These are phyloP conservation scores for Gonatopus flavifemur DNA, from an alignment of 1,140 invertebrate species.

Conservation along the genomic window DNA sequence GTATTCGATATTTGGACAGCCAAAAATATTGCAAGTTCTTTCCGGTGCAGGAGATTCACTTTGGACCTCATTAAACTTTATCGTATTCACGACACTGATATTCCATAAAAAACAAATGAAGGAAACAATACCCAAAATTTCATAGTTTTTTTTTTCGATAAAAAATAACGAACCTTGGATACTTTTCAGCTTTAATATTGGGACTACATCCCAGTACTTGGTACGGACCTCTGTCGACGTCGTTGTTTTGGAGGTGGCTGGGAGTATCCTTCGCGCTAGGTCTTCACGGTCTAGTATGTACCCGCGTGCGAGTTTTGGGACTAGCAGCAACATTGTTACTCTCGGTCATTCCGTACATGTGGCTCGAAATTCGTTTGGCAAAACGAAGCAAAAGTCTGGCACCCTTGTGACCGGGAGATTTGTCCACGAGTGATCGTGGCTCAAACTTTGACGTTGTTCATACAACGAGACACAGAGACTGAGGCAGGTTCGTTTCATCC, in stretches of 20 bases:
- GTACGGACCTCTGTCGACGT: slow-evolving; percentile 56
- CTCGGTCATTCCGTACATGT: slow-evolving; percentile 51
- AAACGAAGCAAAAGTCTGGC: slow-evolving; percentile 44
- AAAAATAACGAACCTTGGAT: no score
- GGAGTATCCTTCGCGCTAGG: slow-evolving; percentile 54
- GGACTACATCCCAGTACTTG: slow-evolving; percentile 53
- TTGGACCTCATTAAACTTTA: no score
- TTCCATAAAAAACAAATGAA: no score
- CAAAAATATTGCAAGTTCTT: no score
- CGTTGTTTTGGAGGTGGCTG: slow-evolving; percentile 55
- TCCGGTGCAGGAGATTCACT: no score
- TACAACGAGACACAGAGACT: slow-evolving; percentile 35
- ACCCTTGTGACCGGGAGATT: slow-evolving; percentile 43
- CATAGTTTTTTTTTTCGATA: no score
- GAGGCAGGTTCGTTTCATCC: slow-evolving; percentile 48
- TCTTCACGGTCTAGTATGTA: slow-evolving; percentile 54
- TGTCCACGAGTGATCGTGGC: slow-evolving; percentile 14
- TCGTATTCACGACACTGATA: no score
- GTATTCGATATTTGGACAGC: no score
- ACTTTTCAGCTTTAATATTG: slow-evolving; percentile 50
- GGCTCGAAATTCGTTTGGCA: slow-evolving; percentile 49
- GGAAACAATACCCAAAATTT: no score
- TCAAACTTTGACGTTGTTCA: slow-evolving; percentile 20
- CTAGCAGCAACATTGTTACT: slow-evolving; percentile 49
- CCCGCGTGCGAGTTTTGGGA: slow-evolving; percentile 50